Percentiles rank a stretch among this genome's conserved stretches.
These are phyloP conservation scores for Platysteira castanea DNA, from an alignment of 2,113 vertebrate genomes.

Conservation along the genomic window DNA sequence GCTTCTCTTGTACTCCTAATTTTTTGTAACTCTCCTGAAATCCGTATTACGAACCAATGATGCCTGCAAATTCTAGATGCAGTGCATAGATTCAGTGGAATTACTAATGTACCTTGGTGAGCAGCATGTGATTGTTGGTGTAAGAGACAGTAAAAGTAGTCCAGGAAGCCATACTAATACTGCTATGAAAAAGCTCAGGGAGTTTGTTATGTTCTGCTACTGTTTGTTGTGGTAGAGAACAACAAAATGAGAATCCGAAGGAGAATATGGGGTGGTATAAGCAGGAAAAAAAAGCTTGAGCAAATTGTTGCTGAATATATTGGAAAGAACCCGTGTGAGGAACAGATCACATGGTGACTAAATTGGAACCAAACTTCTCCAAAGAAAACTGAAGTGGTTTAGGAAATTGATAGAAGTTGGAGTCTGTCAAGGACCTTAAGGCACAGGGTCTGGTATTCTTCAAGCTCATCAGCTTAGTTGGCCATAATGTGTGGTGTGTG, in stretches of 20 bases:
- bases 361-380: neutral
- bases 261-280: neutral
- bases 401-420: neutral
- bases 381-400: neutral
- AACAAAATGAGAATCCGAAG: neutral
- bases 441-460: neutral
- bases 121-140: neutral
- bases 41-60: neutral
- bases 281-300: neutral
- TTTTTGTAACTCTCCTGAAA: neutral
- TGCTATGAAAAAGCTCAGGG: neutral
- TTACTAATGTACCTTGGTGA: neutral
- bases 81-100: neutral
- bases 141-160: neutral
- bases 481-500: fast-evolving
- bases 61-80: neutral
- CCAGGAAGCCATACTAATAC: neutral
- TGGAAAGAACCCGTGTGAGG: neutral
- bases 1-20: neutral
- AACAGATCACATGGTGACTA: neutral
- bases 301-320: neutral
- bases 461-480: neutral
- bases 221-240: neutral
- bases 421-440: neutral
- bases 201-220: neutral